Evolutionary conservation across 2,888 invertebrate species (phyloP).

Genomic region (Drosophila affinis): DNA sequence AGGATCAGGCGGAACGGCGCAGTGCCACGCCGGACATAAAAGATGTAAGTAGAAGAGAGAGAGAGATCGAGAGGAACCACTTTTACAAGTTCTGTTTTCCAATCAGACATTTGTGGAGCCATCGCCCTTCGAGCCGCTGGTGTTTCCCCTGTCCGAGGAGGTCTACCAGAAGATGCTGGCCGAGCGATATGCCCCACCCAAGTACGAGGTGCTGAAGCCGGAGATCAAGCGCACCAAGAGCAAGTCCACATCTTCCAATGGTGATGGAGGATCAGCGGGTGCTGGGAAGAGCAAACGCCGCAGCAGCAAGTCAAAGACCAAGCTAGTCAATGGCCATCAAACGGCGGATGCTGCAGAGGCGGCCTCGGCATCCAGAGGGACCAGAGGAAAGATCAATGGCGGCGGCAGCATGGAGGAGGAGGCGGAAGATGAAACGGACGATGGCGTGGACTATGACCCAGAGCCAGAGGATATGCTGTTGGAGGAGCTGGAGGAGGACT

Average conservation of each 20-base stretch:
- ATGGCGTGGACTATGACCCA: constrained; percentile 50
- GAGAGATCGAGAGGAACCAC: too few species aligned
- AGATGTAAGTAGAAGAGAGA: constrained; percentile 77
- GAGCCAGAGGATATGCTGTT: constrained; percentile 52
- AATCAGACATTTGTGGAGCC: constrained; percentile 84
- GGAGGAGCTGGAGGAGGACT: constrained; percentile 71
- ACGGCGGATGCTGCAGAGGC: constrained; percentile 17
- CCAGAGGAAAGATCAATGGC: constrained; percentile 13
- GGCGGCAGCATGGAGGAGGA: background rate
- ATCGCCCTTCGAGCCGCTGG: constrained; percentile 89
- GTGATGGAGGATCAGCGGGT: constrained; percentile 41
- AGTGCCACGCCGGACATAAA: constrained; percentile 85
- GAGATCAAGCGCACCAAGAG: constrained; percentile 62
- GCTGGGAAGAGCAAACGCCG: constrained; percentile 55
- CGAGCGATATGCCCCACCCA: constrained; percentile 53
- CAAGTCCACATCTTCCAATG: constrained; percentile 66
- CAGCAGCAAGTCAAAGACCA: constrained; percentile 60
- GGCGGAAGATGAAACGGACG: constrained; percentile 28
- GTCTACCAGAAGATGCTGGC: constrained; percentile 88
- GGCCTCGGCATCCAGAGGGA: constrained; percentile 22
- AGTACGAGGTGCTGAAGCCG: background rate
- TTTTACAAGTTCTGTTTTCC: background rate
- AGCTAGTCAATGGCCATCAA: constrained; percentile 19
- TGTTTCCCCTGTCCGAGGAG: constrained; percentile 90
- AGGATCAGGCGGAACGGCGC: constrained; percentile 80